Evolutionary conservation across 2,113 vertebrate genomes (phyloP).

Genomic region (Callithrix jacchus): DNA sequence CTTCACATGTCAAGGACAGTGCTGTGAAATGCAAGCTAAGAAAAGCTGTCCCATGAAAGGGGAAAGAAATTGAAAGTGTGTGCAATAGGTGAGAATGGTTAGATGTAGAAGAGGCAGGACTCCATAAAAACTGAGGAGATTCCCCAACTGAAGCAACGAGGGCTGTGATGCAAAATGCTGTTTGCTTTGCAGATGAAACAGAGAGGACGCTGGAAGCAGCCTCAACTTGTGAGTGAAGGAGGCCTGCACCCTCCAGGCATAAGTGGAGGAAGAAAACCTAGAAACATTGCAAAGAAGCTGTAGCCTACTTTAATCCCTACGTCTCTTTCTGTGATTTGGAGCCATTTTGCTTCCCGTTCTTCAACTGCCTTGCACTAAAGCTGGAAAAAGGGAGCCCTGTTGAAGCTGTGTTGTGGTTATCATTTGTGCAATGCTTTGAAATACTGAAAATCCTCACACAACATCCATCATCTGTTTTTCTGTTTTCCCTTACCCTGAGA

Average conservation of each 20-base stretch:
- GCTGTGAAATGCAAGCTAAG: neutral
- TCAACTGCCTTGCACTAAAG: neutral
- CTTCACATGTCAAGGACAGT: neutral
- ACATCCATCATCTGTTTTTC: neutral
- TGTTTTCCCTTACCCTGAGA: neutral
- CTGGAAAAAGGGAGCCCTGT: neutral
- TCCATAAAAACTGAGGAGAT: fast-evolving
- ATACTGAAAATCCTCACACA: too few relatives aligned
- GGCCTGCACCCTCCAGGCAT: neutral
- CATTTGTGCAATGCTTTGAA: too few relatives aligned
- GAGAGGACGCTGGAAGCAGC: neutral
- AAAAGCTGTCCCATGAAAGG: neutral
- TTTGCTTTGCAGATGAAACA: neutral
- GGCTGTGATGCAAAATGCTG: fast-evolving
- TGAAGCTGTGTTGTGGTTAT: neutral
- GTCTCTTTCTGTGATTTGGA: neutral
- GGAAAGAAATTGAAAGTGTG: too few relatives aligned
- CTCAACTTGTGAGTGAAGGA: neutral
- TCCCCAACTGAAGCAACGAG: neutral
- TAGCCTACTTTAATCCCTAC: neutral
- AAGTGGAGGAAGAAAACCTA: neutral
- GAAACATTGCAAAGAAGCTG: neutral
- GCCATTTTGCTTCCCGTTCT: neutral
- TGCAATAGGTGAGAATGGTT: neutral
- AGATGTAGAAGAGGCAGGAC: neutral